phyloP scores from a whole-genome alignment of 2,888 invertebrate species.

The Hypomecis punctinalis region DNA sequence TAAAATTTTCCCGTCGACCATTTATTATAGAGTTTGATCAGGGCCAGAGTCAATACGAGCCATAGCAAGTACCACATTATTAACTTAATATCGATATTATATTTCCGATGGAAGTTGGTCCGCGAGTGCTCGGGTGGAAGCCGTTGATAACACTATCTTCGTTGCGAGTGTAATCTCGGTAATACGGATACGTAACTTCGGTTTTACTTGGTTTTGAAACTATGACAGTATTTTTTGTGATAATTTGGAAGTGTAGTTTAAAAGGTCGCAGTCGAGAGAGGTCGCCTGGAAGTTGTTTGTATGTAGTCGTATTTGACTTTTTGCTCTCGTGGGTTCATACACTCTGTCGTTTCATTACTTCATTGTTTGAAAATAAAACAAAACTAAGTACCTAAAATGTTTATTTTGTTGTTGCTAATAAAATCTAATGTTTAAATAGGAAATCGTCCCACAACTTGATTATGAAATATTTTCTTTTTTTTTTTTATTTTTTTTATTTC shows the following conservation, averaged over 20 bases:
- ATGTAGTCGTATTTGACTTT: neutral
- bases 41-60: constrained; percentile 55
- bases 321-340: neutral
- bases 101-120: neutral
- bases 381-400: no score
- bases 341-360: no score
- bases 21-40: constrained; percentile 70
- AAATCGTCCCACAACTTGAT: no score
- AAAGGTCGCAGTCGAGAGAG: constrained; percentile 1
- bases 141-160: constrained; percentile 29
- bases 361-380: neutral
- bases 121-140: constrained; percentile 10
- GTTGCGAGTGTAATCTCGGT: constrained; percentile 11
- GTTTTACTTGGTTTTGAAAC: neutral
- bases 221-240: neutral
- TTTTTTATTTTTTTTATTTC: no score
- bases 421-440: no score
- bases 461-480: no score
- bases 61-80: constrained; percentile 62
- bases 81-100: constrained; percentile 23
- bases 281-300: neutral
- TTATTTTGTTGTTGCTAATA: no score
- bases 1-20: constrained; percentile 71
- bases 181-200: neutral
- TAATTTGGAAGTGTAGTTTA: neutral